These are phyloP conservation scores for Creontiades dilutus DNA, from an alignment of 2,888 invertebrate genomes.

Conservation along the genomic window DNA sequence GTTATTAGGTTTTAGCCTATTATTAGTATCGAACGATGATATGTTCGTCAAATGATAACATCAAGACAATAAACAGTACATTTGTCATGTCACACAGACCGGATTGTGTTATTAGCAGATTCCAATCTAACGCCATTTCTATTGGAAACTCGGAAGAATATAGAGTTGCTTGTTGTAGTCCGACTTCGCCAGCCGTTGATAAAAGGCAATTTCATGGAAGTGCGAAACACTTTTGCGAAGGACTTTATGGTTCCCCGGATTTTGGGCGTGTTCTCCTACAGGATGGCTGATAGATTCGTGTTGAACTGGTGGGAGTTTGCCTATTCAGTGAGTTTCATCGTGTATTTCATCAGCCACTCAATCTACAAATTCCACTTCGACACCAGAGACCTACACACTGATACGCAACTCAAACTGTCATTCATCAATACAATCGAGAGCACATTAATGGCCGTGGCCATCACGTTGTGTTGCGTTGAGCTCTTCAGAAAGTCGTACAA, in stretches of 20 bases:
- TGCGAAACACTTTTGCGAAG: neutral
- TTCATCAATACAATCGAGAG: neutral
- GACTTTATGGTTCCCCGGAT: neutral
- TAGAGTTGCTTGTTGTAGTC: no score
- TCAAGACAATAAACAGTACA: no score
- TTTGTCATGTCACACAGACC: no score
- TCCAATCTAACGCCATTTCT: no score
- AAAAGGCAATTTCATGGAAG: neutral
- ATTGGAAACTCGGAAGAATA: no score
- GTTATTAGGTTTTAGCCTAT: no score
- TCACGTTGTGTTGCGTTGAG: neutral
- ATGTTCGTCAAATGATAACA: no score
- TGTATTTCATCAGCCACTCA: neutral
- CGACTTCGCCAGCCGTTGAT: no score
- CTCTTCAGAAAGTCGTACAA: neutral
- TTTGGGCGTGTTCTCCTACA: constrained; percentile 15
- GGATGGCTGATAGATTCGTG: neutral
- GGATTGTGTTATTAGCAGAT: no score
- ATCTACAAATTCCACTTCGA: neutral
- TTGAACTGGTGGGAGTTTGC: neutral
- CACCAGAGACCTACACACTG: neutral
- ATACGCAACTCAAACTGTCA: neutral
- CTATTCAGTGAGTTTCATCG: neutral
- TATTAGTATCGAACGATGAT: no score
- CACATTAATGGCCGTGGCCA: neutral